These are phyloP conservation scores for Auanema sp. DNA, from an alignment of 2,888 invertebrate species.

Conservation along the genomic window DNA sequence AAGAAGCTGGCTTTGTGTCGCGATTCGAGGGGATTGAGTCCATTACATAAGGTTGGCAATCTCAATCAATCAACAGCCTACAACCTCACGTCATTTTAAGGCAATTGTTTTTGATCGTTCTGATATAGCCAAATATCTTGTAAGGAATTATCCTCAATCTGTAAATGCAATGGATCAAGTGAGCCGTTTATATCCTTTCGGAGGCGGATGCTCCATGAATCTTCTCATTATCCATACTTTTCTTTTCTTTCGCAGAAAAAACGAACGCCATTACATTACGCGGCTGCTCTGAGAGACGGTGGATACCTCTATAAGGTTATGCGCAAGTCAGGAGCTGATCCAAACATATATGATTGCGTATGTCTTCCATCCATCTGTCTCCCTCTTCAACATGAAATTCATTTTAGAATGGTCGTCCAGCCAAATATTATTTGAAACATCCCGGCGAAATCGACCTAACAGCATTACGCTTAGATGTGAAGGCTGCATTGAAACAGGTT, in stretches of 20 bases:
- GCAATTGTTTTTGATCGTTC: constrained; percentile 74
- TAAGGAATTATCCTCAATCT: constrained; percentile 65
- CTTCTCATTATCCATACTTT: background rate
- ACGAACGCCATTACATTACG: constrained; percentile 75
- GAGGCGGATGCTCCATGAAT: background rate
- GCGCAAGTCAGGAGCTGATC: constrained; percentile 73
- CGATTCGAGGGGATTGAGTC: constrained; percentile 62
- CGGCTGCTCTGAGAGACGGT: constrained; percentile 72
- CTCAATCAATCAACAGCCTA: background rate
- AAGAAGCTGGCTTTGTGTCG: constrained; percentile 68
- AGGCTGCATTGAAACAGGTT: constrained; percentile 56
- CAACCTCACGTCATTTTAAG: constrained; percentile 21
- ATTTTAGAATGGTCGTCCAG: constrained; percentile 64
- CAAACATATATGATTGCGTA: constrained; percentile 71
- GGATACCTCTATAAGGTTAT: constrained; percentile 72
- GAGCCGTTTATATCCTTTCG: background rate
- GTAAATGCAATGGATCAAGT: constrained; percentile 66
- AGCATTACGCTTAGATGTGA: constrained; percentile 61
- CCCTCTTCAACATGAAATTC: background rate
- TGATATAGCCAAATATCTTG: constrained; percentile 78
- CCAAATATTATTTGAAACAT: constrained; percentile 65
- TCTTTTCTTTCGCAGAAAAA: constrained; percentile 70
- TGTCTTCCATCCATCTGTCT: constrained; percentile 29
- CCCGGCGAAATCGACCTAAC: constrained; percentile 64
- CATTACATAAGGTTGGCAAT: constrained; percentile 54